Evolutionary conservation across 1,140 invertebrate genomes (phyloP).

Genomic region (Lepidurus couesii): DNA sequence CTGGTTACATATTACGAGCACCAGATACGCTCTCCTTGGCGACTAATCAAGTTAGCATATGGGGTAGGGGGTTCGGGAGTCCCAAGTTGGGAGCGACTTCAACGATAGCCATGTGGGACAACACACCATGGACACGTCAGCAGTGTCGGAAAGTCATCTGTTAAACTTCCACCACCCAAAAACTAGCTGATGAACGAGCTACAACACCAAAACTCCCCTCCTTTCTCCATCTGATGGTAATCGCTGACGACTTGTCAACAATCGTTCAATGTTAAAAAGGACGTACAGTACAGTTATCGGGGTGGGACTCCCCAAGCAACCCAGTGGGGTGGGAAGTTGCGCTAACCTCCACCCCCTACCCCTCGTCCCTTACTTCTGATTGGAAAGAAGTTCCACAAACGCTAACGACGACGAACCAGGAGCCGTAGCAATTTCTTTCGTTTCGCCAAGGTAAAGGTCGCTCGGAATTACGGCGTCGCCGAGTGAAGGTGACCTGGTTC

Average conservation of each 20-base stretch:
- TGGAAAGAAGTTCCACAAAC: slow-evolving; percentile 1
- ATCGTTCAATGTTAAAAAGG: not conserved
- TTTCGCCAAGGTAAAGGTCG: not conserved
- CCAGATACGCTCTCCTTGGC: slow-evolving; percentile 4
- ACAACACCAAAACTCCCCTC: not conserved
- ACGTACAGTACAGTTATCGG: not conserved
- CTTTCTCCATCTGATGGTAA: not conserved
- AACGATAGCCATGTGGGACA: no score
- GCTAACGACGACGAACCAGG: not conserved
- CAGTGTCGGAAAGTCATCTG: not conserved
- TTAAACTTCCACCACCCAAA: not conserved
- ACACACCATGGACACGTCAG: not conserved
- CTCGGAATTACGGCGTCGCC: not conserved
- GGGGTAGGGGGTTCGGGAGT: not conserved
- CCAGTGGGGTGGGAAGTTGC: no score
- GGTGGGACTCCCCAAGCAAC: not conserved
- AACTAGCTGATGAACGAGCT: not conserved
- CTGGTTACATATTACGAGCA: slow-evolving; percentile 21
- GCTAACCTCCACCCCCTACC: no score
- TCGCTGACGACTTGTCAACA: slow-evolving; percentile 6
- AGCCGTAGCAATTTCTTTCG: not conserved
- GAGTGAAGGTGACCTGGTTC: not conserved
- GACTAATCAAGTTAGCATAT: slow-evolving; percentile 22
- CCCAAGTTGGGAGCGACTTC: not conserved
- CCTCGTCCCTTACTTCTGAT: not conserved